A percentile compares a stretch with the other conserved stretches of the same genome.
phyloP scores from a whole-genome alignment of 2,888 invertebrate genomes.

The Osmoderma eremita region DNA sequence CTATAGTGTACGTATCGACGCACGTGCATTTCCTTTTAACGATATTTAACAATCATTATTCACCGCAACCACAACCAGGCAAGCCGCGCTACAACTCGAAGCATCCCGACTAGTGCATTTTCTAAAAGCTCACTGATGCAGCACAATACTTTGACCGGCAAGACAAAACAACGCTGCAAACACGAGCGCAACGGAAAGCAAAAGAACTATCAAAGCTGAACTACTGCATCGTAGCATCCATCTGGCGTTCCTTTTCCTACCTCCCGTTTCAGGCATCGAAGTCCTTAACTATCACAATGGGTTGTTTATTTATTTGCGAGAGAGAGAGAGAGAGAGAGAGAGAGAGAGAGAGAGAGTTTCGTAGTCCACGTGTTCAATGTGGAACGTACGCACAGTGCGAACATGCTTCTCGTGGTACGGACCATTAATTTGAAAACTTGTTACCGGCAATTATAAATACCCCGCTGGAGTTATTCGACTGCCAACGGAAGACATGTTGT shows the following conservation, averaged over 20 bases:
- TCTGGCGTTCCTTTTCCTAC: slow-evolving; percentile 21
- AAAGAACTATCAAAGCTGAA: slow-evolving; percentile 11
- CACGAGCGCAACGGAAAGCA: slow-evolving; percentile 11
- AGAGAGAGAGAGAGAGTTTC: slow-evolving; percentile 20
- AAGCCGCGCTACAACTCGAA: not conserved
- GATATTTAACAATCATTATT: too few species aligned
- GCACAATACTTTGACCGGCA: slow-evolving; percentile 4
- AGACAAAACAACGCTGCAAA: slow-evolving; percentile 15
- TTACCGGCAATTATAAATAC: slow-evolving; percentile 39
- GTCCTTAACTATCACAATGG: slow-evolving; percentile 33
- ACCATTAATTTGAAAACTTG: slow-evolving; percentile 40
- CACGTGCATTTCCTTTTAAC: too few species aligned
- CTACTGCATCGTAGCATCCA: slow-evolving; percentile 17
- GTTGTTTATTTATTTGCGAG: slow-evolving; percentile 35
- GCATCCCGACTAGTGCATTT: not conserved
- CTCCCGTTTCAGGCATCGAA: slow-evolving; percentile 22
- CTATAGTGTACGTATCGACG: too few species aligned
- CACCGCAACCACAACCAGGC: too few species aligned
- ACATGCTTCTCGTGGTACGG: slow-evolving; percentile 34
- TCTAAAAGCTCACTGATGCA: slow-evolving; percentile 14
- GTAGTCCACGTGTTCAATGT: slow-evolving; percentile 35
- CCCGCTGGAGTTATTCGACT: slow-evolving; percentile 27
- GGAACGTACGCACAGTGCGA: slow-evolving; percentile 27
- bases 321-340: too few species aligned
- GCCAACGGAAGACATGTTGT: slow-evolving; percentile 13